Evolutionary conservation across 2,113 vertebrate genomes (phyloP).

Genomic region (Steatornis caripensis): DNA sequence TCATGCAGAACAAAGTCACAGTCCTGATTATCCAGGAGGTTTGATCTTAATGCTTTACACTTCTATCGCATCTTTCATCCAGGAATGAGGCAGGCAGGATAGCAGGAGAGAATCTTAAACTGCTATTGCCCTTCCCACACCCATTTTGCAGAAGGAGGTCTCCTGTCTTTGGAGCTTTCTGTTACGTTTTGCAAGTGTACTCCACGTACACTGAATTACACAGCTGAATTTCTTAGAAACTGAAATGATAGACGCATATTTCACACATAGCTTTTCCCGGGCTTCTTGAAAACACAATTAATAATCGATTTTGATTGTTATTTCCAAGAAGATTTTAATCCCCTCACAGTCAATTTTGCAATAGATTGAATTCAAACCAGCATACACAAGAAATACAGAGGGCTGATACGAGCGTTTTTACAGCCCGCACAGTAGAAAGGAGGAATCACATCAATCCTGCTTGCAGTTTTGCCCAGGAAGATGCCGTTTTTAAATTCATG

Average conservation of each 20-base stretch:
- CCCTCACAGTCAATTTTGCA: not conserved
- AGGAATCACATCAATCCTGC: not conserved
- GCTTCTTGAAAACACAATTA: not conserved
- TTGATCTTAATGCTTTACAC: slow-evolving; percentile 20
- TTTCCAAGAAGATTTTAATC: not conserved
- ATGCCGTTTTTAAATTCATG: not conserved
- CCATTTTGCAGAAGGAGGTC: not conserved
- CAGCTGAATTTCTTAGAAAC: not conserved
- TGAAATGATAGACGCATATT: not conserved
- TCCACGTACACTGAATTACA: not conserved
- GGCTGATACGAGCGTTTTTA: not conserved
- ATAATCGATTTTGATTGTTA: not conserved
- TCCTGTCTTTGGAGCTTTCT: not conserved
- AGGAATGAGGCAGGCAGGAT: not conserved
- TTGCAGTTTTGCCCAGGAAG: not conserved
- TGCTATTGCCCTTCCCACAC: not conserved
- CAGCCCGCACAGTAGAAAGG: not conserved
- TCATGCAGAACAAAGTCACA: slow-evolving; percentile 21
- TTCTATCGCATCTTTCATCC: not conserved
- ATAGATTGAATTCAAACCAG: not conserved
- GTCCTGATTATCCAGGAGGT: slow-evolving; percentile 12
- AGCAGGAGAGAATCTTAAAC: not conserved
- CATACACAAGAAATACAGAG: not conserved
- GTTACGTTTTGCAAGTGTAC: not conserved
- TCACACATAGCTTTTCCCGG: not conserved